Percentiles rank a stretch among this genome's conserved stretches.
These are phyloP conservation scores for Halcyon malimbica DNA, from an alignment of 2,113 vertebrate genomes.

Conservation along the genomic window DNA sequence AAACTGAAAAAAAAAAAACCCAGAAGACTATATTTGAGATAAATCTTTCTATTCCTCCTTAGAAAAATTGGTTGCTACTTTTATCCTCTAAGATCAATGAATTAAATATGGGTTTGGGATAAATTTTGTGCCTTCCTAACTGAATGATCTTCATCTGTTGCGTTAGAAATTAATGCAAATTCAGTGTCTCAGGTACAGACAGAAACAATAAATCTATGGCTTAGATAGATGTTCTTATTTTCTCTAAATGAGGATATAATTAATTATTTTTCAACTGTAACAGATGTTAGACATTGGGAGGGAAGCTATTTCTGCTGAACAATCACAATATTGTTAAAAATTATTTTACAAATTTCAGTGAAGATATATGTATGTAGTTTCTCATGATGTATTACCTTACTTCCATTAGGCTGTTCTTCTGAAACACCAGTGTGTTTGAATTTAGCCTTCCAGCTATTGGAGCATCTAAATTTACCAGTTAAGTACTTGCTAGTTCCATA, in stretches of 20 bases:
- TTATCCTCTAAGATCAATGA: background rate
- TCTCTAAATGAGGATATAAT: background rate
- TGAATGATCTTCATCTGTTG: background rate
- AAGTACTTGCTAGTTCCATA: background rate
- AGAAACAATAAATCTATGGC: background rate
- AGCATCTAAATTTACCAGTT: background rate
- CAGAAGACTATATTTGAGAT: background rate
- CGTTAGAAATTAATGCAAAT: background rate
- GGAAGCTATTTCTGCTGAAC: background rate
- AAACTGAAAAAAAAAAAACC: background rate
- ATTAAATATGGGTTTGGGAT: conserved; percentile 11
- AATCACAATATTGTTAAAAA: background rate
- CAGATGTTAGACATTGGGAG: background rate
- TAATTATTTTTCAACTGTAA: background rate
- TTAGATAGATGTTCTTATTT: background rate
- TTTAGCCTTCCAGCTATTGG: background rate
- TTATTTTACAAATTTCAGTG: background rate
- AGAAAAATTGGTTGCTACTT: background rate
- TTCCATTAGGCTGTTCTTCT: background rate
- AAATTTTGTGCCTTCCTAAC: background rate
- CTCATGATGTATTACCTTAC: background rate
- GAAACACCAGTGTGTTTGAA: background rate
- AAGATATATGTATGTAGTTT: background rate
- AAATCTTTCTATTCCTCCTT: background rate
- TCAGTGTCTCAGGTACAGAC: background rate